phyloP scores from a whole-genome alignment of 2,113 vertebrate genomes.

The Canis aureus region DNA sequence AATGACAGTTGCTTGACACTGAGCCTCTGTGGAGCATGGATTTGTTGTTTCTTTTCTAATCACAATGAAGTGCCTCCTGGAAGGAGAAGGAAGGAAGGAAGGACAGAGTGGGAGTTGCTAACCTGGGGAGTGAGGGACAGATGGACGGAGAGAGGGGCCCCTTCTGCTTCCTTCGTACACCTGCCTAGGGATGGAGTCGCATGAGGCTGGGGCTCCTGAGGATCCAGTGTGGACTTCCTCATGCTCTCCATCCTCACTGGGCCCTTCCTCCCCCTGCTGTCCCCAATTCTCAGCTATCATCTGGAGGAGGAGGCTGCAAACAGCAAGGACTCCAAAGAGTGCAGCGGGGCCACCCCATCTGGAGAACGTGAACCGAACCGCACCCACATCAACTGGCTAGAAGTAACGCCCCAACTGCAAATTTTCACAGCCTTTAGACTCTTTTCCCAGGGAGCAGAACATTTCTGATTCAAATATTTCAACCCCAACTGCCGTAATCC shows the following conservation, averaged over 20 bases:
- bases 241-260: too few relatives aligned
- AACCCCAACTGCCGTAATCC: not conserved
- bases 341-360: too few relatives aligned
- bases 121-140: not conserved
- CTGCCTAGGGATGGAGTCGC: not conserved
- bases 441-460: not conserved
- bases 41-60: not conserved
- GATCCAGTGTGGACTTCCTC: not conserved
- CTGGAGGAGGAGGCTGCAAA: not conserved
- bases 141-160: not conserved
- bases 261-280: not conserved
- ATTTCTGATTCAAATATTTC: not conserved
- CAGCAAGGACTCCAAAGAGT: not conserved
- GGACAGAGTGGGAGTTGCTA: not conserved
- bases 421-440: not conserved
- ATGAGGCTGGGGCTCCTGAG: not conserved
- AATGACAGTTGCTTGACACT: not conserved
- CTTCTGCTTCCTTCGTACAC: not conserved
- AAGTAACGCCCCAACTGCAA: not conserved
- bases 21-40: not conserved
- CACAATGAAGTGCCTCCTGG: not conserved
- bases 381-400: not conserved
- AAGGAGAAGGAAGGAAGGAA: not conserved
- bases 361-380: not conserved
- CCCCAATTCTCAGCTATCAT: too few relatives aligned